Conservation (phyloP, 2,113 vertebrate genomes). For the Propithecus coquereli region DNA sequence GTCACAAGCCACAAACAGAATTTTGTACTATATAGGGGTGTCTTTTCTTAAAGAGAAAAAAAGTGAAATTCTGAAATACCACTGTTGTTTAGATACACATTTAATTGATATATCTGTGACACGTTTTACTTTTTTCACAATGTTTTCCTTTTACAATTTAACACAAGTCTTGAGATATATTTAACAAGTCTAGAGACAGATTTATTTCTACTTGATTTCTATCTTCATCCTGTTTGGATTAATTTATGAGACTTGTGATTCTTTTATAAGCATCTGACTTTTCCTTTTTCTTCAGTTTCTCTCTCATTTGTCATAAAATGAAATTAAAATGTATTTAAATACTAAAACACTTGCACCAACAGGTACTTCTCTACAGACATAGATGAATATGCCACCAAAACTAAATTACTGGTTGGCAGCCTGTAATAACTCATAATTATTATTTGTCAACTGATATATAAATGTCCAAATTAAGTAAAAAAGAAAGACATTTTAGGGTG, state of each 20-base stretch:
- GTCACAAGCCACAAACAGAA: background rate
- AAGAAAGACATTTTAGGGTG: background rate
- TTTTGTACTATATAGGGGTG: background rate
- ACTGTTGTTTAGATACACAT: background rate
- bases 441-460: background rate
- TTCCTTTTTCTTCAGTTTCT: background rate
- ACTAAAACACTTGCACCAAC: background rate
- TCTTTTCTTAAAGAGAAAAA: background rate
- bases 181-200: background rate
- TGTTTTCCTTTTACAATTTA: background rate
- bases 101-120: background rate
- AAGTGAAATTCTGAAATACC: background rate
- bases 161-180: background rate
- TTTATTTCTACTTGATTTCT: background rate
- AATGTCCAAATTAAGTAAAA: background rate
- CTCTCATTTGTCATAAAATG: background rate
- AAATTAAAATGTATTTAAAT: slow-evolving; percentile 8
- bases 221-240: background rate
- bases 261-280: background rate
- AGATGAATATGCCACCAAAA: background rate
- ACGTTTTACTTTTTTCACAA: background rate
- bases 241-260: background rate
- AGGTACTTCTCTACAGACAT: background rate
- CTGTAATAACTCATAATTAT: background rate
- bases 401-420: background rate